Evolutionary conservation across 2,113 vertebrate species (phyloP), one percentile per base, ranked within the genome.

Genomic region (Cephalophus harveyi): DNA sequence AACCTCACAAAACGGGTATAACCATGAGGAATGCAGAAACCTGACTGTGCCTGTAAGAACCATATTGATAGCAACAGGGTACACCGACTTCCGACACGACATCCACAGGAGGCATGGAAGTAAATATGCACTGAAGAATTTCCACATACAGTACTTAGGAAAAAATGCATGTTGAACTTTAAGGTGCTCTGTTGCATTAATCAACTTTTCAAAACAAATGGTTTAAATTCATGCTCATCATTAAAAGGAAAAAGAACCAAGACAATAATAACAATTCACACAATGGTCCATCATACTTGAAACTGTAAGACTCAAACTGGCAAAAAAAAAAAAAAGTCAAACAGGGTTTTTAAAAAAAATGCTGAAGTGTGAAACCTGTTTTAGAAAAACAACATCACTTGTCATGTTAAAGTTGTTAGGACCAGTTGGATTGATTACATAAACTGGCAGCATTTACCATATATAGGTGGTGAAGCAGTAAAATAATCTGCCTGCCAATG

Each of bases 81-180:
- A 48, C 9, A 6, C 28, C 0, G 1, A 48, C 14, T 71, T 36
- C 1, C 3, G 23, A 3, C 1, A 28, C 4, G 28, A 89, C 40
- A 10, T 21, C 40, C 14, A 76, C 0, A 25, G 23, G 7, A 79
- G 86, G 6, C 33, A 2, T 19, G n/a, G 36, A 33, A 40, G 43
- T 54, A 78, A 48, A 64, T 11, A 50, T 30, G 3, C 7, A 48
- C 13, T 40, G 60, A 85, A 60, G 7, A 40, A 54, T 92, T 40
- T 76, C 55, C 71, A 62, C 43, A 19, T 33, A 7, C 3, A 4
- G 36, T 25, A 25, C 74, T 92, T 86, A 8, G 21, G 36, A 86
- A 92, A 36, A 94, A 55, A 46, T 54, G 19, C 91, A 64, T 27
- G 9, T 10, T 78, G 11, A 96, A 54, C 85, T 94, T 76, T 89